Conservation (phyloP, 2,888 invertebrate species). For the Aporophyla nigra region DNA sequence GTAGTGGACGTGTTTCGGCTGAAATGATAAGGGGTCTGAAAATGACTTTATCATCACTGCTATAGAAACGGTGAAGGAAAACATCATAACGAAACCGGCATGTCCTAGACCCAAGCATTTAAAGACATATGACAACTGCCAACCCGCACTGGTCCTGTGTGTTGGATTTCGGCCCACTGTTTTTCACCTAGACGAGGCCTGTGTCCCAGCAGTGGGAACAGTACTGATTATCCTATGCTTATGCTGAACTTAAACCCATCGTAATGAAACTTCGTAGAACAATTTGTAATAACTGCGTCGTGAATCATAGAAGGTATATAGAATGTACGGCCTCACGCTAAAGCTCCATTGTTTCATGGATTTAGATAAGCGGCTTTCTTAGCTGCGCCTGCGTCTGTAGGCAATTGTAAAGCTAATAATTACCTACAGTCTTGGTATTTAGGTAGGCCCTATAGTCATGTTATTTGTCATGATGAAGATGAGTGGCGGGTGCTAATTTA, state of each 20-base stretch:
- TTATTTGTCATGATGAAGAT: conserved; percentile 12
- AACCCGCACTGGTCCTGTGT: too few species aligned
- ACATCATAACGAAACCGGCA: too few species aligned
- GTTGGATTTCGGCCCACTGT: too few species aligned
- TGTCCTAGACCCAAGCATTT: too few species aligned
- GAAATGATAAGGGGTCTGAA: too few species aligned
- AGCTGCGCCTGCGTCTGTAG: conserved; percentile 32
- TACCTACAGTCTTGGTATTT: conserved; percentile 21
- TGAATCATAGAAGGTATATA: conserved; percentile 37
- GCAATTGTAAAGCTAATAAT: conserved; percentile 43
- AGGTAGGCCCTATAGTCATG: conserved; percentile 8
- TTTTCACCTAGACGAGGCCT: too few species aligned
- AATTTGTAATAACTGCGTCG: conserved; percentile 18
- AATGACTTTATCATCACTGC: too few species aligned
- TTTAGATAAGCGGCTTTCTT: conserved; percentile 55
- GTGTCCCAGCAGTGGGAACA: too few species aligned
- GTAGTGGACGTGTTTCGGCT: too few species aligned
- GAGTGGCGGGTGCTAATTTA: not conserved
- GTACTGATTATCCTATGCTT: too few species aligned
- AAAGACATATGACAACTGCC: too few species aligned
- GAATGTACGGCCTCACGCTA: conserved; percentile 36
- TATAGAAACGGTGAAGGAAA: too few species aligned
- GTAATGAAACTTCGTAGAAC: conserved; percentile 26
- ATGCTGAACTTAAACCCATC: not conserved
- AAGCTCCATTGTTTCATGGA: conserved; percentile 58